Evolutionary conservation across 2,113 vertebrate genomes (phyloP).

Genomic region (Catagonus wagneri): DNA sequence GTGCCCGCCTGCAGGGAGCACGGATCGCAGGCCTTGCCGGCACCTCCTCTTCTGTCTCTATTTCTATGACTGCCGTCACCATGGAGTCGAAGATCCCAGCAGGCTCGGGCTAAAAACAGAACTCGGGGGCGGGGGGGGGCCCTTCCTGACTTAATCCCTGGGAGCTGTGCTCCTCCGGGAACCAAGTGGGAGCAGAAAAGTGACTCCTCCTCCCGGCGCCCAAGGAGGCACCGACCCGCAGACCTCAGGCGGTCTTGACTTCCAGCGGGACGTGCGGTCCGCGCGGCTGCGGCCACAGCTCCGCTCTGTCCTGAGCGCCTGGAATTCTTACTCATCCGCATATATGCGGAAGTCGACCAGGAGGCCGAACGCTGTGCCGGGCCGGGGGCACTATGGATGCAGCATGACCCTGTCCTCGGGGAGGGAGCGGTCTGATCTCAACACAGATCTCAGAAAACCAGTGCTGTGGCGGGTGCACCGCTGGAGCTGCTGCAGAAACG

Average conservation of each 20-base stretch:
- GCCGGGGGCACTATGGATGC: accelerated
- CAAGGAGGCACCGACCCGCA: neutral
- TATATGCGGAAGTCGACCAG: neutral
- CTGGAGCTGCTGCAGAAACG: neutral
- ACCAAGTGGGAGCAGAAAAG: neutral
- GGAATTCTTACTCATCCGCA: accelerated
- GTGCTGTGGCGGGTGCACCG: too few relatives aligned
- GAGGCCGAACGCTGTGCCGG: accelerated
- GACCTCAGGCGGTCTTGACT: neutral
- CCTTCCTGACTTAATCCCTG: conserved; percentile 48
- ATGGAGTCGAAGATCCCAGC: conserved; percentile 51
- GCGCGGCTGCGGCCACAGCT: neutral
- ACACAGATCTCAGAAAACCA: accelerated
- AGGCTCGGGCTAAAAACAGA: conserved; percentile 74
- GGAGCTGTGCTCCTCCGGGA: neutral
- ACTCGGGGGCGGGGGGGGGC: conserved; percentile 30
- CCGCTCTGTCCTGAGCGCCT: too few relatives aligned
- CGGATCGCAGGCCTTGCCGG: neutral
- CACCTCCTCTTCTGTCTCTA: neutral
- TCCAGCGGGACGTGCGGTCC: neutral
- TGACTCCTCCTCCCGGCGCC: neutral
- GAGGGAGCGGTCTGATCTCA: accelerated
- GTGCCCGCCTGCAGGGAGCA: neutral
- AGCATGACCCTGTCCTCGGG: accelerated
- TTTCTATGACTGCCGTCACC: conserved; percentile 67